Evolutionary conservation across 1,140 invertebrate genomes (phyloP), one percentile per base, ranked within the genome.

Genomic region (Lepidurus couesii): DNA sequence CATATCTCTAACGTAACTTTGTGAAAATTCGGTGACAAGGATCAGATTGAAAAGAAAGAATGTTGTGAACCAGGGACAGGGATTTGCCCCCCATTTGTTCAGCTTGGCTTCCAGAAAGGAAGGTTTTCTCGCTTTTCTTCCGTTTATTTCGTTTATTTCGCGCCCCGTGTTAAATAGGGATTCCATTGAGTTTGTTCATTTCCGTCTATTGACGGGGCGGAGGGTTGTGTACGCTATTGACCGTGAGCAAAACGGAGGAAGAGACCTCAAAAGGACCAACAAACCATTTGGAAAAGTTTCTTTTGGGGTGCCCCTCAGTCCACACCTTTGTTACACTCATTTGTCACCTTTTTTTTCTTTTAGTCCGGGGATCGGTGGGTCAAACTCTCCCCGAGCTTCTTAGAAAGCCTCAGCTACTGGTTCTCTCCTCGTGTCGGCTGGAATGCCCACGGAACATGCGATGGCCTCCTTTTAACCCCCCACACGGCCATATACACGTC

Each of bases 301-400:
- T 65, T 65, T 34, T 34, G 34, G n/a, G 53, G 53, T 65, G 53
- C 53, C 53, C 45, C 53, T 21, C 21, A 13, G 13, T 13, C 21
- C 53, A 65, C 53, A 65, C 53, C 53, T 65, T 65, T 21, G 53
- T 65, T 65, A 65, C 53, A 65, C n/a, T 65, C 53, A 65, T 65
- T 65, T 65, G 53, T 65, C 53, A 65, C 53, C 53, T 65, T 21
- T 13, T n/a, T 65, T 21, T 21, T 13, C 7, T 7, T 21, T 13
- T 65, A 2, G 53, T 21, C 13, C 13, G 53, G 53, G 21, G 16
- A 13, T 11, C 53, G 53, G 53, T 65, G 21, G 21, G 34, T 34
- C 34, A 65, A 65, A 65, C 53, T 65, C 21, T 65, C 21, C 53
- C 53, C n/a, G 16, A 47, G 10, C 1, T 13, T 65, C 53, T 65